These are phyloP conservation scores for Bradynema listronoti DNA, from an alignment of 1,140 invertebrate genomes.

Conservation along the genomic window DNA sequence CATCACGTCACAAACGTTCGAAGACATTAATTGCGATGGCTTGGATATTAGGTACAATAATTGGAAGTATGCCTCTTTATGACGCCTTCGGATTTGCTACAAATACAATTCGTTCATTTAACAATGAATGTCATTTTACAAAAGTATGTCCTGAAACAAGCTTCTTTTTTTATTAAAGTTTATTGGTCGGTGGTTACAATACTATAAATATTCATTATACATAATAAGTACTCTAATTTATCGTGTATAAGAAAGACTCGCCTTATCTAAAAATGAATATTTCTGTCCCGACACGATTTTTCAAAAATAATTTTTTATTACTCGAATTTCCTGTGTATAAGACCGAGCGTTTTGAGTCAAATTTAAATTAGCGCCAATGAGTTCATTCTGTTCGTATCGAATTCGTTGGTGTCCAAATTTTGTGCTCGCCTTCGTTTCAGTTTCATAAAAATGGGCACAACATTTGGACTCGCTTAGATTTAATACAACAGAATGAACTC, in stretches of 20 bases:
- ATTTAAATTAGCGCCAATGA: no score
- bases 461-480: no score
- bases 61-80: constrained; percentile 37
- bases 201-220: neutral
- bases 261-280: neutral
- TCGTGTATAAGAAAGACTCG: neutral
- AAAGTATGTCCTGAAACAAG: constrained; percentile 19
- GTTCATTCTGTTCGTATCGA: no score
- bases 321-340: no score
- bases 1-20: constrained; percentile 24
- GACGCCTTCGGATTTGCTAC: constrained; percentile 43
- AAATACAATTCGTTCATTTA: constrained; percentile 17
- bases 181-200: neutral
- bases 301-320: neutral
- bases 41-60: constrained; percentile 33
- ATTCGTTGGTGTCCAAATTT: no score
- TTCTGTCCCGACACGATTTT: neutral
- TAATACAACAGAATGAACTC: no score
- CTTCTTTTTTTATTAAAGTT: neutral
- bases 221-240: neutral
- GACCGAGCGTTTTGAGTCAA: no score
- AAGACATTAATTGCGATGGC: constrained; percentile 24
- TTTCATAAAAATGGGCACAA: no score
- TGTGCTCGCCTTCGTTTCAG: no score
- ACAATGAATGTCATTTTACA: constrained; percentile 42